Evolutionary conservation across 1,140 invertebrate species (phyloP), one percentile per base, ranked within the genome.

Genomic region (Radopholus similis): DNA sequence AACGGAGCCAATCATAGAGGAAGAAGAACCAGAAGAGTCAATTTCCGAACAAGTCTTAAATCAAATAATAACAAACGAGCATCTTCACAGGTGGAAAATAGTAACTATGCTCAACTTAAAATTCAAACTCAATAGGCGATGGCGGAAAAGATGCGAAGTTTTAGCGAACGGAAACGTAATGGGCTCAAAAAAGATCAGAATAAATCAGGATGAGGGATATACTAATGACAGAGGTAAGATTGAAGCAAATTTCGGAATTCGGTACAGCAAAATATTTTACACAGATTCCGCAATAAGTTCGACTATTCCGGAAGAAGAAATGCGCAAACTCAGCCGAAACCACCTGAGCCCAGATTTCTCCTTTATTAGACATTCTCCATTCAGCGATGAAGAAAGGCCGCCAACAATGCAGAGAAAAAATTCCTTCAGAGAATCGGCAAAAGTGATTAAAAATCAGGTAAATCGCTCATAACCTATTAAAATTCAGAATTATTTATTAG

Each of bases 51-150:
- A n/a, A 13, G 4, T 26, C 23, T 26, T 51, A 11, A 28, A 51
- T 8, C 47, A 40, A 18, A 26, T 26, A 9, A 32, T 62, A 9
- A 49, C 37, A 4, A 49, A 30, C 9, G 58, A 49, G 44, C 58
- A 62, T 0, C 42, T 62, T 35, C 58, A 62, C 21, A 62, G 40
- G 58, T 60, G 6, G 38, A 49, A 37, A 57, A 11, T 15, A 73
- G 66, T 37, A 55, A 73, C 42, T 71, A 74, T 37, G 51, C 65
- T 21, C 47, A 73, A 38, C 21, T 44, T n/a, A 13, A 44, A 51
- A 18, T 23, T 8, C n/a, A 30, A 15, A 49, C 54, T 49, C 38
- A 1, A 64, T n/a, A 56, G 38, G 56, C 56, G 40, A 18, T 56
- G 54, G 37, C 51, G 54, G 28, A 56, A 18, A 28, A 59, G 26